Base-by-base conservation (phyloP, 2,797 vertebrate species). In the Sebastes jordani region DNA sequence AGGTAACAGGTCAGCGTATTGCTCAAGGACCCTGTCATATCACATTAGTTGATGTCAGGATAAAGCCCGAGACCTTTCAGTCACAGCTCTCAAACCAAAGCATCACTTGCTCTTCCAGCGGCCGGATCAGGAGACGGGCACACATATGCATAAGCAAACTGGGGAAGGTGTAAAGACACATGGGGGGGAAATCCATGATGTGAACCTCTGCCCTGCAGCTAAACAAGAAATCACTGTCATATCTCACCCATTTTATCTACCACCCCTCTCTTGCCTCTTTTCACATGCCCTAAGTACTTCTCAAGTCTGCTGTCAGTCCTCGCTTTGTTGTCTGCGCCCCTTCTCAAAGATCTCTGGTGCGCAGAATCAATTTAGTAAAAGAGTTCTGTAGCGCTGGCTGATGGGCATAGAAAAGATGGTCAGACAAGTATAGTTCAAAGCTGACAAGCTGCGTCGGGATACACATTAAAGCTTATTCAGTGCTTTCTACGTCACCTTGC, bases 311-410 rank as follows among this genome's bases (percentile, higher is more conserved):
- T 68, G 82, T 89, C 88, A 87, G 71, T 29, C 67, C 32, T 63
- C 4, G 32, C 74, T 88, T 87, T 81, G 77, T 84, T 79, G 73
- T 71, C 79, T 58, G 3, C 11, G 6, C 14, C 23, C 32, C 63
- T 72, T 54, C 73, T 77, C 61, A 71, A 67, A 85, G 86, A 89
- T 89, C 63, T 72, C 52, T 59, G 32, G 64, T 62, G 74, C 9
- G 8, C 80, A 75, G 72, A 90, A 85, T 89, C 86, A 91, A 84
- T 91, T 89, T 63, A 72, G 71, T 71, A 86, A 85, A 76, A 84
- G 75, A 72, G 62, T 78, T 81, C 74, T 83, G 29, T 46, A 65
- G 64, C 4, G 2, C 58, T 66, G 71, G 73, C 68, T 88, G 80
- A 85, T 79, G 81, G 84, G 83, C 71, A 82, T 58, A 49, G 69